Evolutionary conservation across 2,888 invertebrate species (phyloP), one percentile per base, ranked within the genome.

Genomic region (Hedychridium roseum): DNA sequence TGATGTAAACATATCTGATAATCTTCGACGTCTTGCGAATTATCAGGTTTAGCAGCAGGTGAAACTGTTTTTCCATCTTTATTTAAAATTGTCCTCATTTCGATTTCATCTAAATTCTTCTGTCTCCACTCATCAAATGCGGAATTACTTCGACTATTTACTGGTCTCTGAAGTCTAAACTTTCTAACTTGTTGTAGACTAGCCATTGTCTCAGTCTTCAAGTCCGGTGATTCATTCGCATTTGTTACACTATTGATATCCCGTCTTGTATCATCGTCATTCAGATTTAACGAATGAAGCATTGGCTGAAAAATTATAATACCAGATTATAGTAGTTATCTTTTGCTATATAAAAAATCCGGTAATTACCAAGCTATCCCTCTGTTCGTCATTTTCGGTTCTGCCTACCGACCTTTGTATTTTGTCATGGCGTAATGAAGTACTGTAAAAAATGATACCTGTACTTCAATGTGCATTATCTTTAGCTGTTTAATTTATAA

Each of bases 171-270:
- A 7, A 72, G 60, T 9, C 70, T 66, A 18, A 72, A 73, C 45
- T 67, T 70, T 46, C 68, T 54, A 20, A 71, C 46, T 44, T 70
- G 65, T n/a, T 73, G 64, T 14, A 73, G 56, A 47, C 62, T 73
- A 16, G 65, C 40, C 66, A 70, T 70, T 16, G 71, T 71, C 45
- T 74, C 76, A 2, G 70, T 64, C 38, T 60, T 58, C 9, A 12
- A 32, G 11, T 50, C 26, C 20, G 26, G 12, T 17, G 49, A 35
- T 36, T 39, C 35, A 43, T 15, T 43, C 11, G 15, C 31, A 44
- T 53, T 59, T 11, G 50, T 31, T n/a, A n/a, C n/a, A 36, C 36
- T 42, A 5, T 35, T 32, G 17, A 6, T 12, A 40, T n/a, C 1
- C 2, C 21, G 12, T 23, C 11, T 35, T 30, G 41, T 53, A 16